Conservation (phyloP, 1,140 invertebrate genomes). For the Capitella teleta region DNA sequence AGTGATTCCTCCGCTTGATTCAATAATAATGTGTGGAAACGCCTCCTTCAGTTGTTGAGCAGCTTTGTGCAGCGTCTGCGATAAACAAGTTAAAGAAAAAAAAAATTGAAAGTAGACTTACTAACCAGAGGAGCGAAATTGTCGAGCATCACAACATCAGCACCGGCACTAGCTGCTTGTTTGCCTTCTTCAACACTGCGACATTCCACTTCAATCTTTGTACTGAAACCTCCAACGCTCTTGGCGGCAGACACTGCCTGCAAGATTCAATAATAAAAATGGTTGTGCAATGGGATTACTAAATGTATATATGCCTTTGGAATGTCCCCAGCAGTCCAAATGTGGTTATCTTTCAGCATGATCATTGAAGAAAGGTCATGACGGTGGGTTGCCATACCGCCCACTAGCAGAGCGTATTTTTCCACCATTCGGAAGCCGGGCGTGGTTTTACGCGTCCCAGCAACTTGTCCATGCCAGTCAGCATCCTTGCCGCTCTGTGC, state of each 20-base stretch:
- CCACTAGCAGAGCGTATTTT: conserved; percentile 45
- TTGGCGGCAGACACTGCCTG: conserved; percentile 40
- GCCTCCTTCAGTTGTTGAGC: conserved; percentile 30
- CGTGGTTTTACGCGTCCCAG: conserved; percentile 45
- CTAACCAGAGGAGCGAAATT: conserved; percentile 41
- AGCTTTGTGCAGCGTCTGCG: conserved; percentile 25
- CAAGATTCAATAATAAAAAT: neutral
- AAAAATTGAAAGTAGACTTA: too few relatives aligned
- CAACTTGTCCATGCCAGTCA: conserved; percentile 38
- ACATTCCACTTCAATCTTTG: conserved; percentile 47
- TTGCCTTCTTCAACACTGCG: conserved; percentile 36
- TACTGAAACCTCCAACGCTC: conserved; percentile 35
- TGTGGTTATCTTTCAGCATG: conserved; percentile 48
- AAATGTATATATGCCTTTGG: conserved; percentile 29
- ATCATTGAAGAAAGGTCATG: conserved; percentile 45
- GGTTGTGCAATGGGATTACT: neutral
- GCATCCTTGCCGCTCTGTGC: conserved; percentile 15
- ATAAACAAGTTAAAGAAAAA: conserved; percentile 5
- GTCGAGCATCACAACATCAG: conserved; percentile 45
- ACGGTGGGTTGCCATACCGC: conserved; percentile 41
- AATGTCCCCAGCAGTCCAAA: conserved; percentile 40
- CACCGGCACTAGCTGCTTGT: conserved; percentile 37
- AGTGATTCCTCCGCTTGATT: conserved; percentile 43
- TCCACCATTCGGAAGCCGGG: conserved; percentile 46
- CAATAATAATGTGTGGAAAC: conserved; percentile 36